Conservation (phyloP, 2,113 vertebrate species). For the Oryzias javanicus region DNA sequence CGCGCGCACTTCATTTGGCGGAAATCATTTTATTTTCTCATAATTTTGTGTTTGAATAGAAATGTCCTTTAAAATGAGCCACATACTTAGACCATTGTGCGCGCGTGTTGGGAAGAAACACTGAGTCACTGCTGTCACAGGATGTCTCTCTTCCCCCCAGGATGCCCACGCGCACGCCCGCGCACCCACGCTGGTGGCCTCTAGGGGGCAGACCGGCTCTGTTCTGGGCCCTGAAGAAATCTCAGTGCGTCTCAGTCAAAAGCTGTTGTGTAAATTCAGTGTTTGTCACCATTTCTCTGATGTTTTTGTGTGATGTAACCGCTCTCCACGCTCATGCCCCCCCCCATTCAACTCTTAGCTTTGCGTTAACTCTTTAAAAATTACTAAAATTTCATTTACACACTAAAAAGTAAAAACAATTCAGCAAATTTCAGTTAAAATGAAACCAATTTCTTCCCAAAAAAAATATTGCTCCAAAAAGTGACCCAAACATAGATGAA, state of each 20-base stretch:
- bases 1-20: no score
- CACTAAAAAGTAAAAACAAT: no score
- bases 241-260: neutral
- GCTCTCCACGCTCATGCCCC: neutral
- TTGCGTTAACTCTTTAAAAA: no score
- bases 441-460: no score
- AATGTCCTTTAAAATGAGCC: slow-evolving; percentile 32
- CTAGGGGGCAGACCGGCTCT: slow-evolving; percentile 72
- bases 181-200: slow-evolving; percentile 45
- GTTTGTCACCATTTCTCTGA: slow-evolving; percentile 12
- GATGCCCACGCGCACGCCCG: slow-evolving; percentile 49
- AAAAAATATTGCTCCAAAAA: no score
- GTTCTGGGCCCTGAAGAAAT: slow-evolving; percentile 16
- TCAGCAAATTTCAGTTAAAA: no score
- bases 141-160: slow-evolving; percentile 88
- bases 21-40: neutral
- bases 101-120: slow-evolving; percentile 52
- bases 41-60: slow-evolving; percentile 14
- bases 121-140: slow-evolving; percentile 86
- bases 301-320: neutral
- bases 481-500: no score
- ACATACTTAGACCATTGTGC: slow-evolving; percentile 12
- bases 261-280: neutral
- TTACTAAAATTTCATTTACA: no score
- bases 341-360: no score